Percentiles rank a stretch among this genome's conserved stretches.
Conservation (phyloP, 1,140 invertebrate genomes). For the Vanessa atalanta region DNA sequence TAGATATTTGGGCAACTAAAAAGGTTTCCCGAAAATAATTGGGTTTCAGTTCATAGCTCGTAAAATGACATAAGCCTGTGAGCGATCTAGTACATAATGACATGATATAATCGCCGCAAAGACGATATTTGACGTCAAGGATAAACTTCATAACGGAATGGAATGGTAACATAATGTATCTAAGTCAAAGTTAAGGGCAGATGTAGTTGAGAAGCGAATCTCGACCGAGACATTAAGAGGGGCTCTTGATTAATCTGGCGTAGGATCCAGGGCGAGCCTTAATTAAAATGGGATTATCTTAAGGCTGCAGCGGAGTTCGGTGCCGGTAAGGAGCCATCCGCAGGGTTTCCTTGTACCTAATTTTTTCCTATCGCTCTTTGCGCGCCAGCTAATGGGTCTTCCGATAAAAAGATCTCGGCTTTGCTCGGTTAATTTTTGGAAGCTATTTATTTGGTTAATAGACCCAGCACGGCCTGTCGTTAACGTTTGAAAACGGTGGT, state of each 20-base stretch:
- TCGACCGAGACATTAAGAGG: conserved; percentile 39
- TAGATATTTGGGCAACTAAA: not conserved
- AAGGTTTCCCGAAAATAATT: too few species aligned
- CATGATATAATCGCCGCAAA: not conserved
- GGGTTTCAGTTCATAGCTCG: too few species aligned
- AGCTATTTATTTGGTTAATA: conserved; percentile 18
- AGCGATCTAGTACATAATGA: too few species aligned
- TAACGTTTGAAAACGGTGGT: not conserved
- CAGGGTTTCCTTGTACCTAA: conserved; percentile 24
- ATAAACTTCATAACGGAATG: conserved; percentile 20
- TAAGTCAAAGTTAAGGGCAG: conserved; percentile 33
- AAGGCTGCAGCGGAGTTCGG: conserved; percentile 45
- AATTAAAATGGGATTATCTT: conserved; percentile 70
- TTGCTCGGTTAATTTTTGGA: conserved; percentile 16
- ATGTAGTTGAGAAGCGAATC: conserved; percentile 37
- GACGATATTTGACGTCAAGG: not conserved
- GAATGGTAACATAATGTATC: conserved; percentile 19
- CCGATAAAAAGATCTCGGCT: conserved; percentile 36
- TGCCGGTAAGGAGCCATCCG: conserved; percentile 24
- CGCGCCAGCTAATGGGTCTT: conserved; percentile 35
- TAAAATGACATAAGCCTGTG: too few species aligned
- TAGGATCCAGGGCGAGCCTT: conserved; percentile 54
- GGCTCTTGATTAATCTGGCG: conserved; percentile 62
- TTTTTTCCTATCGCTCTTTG: conserved; percentile 36
- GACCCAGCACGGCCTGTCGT: not conserved